A percentile compares a stretch with the other conserved stretches of the same genome.
Evolutionary conservation across 2,888 invertebrate genomes (phyloP).

Genomic region (Poecilobothrus nobilitatus): DNA sequence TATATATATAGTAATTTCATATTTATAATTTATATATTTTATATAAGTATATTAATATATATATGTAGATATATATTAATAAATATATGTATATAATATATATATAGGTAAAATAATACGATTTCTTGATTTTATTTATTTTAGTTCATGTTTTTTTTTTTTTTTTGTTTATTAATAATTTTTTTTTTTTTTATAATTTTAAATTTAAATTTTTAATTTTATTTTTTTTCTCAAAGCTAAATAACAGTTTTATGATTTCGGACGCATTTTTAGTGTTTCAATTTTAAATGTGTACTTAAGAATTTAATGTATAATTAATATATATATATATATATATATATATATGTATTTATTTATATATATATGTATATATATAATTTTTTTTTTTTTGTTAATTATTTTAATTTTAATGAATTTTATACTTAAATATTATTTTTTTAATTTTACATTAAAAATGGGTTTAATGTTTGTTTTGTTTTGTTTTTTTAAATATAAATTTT

Average conservation of each 20-base stretch:
- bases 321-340: background rate
- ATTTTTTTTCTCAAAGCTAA: background rate
- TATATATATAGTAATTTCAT: background rate
- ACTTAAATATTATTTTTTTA: background rate
- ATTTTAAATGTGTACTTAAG: constrained; percentile 4
- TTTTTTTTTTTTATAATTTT: background rate
- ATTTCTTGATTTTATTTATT: background rate
- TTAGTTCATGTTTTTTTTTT: too few species aligned
- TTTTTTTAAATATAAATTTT: too few species aligned
- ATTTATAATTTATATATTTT: background rate
- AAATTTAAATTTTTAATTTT: background rate
- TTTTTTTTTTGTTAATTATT: background rate
- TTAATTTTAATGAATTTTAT: background rate
- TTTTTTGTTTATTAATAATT: too few species aligned
- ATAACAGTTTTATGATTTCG: constrained; percentile 6
- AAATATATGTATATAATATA: background rate
- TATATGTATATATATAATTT: background rate
- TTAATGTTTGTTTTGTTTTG: too few species aligned
- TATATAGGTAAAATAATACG: background rate
- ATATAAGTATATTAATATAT: background rate
- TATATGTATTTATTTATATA: background rate
- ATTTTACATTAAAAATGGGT: too few species aligned
- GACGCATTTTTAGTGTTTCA: constrained; percentile 6
- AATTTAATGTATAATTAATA: background rate
- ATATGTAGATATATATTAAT: background rate